Percentiles rank a stretch among this genome's conserved stretches.
Evolutionary conservation across 2,797 vertebrate species (phyloP).

Genomic region (Thunnus albacares): DNA sequence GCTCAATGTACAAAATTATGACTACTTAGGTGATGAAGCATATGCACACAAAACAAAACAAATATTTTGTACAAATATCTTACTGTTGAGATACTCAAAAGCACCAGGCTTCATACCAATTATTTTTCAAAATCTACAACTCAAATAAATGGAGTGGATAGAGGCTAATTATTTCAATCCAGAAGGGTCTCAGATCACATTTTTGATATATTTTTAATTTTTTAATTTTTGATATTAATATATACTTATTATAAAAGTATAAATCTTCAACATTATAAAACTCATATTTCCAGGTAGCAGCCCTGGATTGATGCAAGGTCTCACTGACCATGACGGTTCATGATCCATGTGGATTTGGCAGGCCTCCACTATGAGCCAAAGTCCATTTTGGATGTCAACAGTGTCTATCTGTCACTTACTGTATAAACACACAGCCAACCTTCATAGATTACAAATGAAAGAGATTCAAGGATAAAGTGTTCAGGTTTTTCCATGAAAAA

Average conservation of each 20-base stretch:
- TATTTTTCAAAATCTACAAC: neutral
- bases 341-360: constrained; percentile 52
- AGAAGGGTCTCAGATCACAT: neutral
- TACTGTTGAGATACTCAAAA: neutral
- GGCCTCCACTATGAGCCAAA: constrained; percentile 35
- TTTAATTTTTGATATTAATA: too few relatives aligned
- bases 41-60: neutral
- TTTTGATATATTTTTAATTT: neutral
- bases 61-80: too few relatives aligned
- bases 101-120: neutral
- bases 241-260: neutral
- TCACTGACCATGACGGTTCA: constrained; percentile 16
- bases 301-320: constrained; percentile 21
- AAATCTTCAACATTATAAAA: constrained; percentile 30
- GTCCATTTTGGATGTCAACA: constrained; percentile 61
- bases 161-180: neutral
- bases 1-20: neutral
- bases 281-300: constrained; percentile 11
- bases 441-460: constrained; percentile 39
- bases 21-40: neutral
- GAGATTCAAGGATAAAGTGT: constrained; percentile 19
- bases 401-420: constrained; percentile 46
- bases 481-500: constrained; percentile 49
- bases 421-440: constrained; percentile 53
- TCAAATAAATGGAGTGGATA: neutral